Evolutionary conservation across 2,113 vertebrate genomes (phyloP).

Genomic region (Heterotilapia buettikoferi): DNA sequence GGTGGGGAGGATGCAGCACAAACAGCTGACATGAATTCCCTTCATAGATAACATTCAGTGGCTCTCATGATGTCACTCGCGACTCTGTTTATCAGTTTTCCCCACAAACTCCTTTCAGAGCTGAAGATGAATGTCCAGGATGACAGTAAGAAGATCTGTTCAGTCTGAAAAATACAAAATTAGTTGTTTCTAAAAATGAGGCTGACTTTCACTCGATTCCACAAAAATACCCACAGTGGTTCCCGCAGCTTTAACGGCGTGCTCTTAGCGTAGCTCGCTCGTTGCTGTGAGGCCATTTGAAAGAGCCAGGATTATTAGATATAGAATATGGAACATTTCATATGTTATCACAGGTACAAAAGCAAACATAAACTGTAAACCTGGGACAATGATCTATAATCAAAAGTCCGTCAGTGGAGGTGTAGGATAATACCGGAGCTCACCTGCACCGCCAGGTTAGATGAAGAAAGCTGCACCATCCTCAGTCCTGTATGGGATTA

Average conservation of each 20-base stretch:
- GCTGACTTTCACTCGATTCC: background rate
- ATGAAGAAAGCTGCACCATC: background rate
- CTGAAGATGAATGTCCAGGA: background rate
- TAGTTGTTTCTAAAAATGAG: background rate
- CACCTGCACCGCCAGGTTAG: background rate
- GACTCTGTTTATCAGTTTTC: background rate
- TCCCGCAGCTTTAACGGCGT: background rate
- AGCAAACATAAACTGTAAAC: background rate
- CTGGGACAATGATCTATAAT: background rate
- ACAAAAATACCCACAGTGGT: background rate
- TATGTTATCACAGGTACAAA: background rate
- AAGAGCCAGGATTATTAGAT: background rate
- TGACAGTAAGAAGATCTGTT: accelerated
- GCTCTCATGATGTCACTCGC: background rate
- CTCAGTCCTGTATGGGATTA: background rate
- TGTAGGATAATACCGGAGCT: background rate
- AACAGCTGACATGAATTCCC: background rate
- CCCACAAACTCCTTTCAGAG: background rate
- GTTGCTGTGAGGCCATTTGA: background rate
- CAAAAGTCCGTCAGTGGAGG: background rate
- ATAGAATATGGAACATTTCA: background rate
- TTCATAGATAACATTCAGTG: background rate
- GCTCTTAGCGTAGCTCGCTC: background rate
- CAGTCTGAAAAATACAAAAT: background rate
- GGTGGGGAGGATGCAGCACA: background rate